Evolutionary conservation across 2,888 invertebrate genomes (phyloP), one percentile per base, ranked within the genome.

Genomic region (Apocheima hispidaria): DNA sequence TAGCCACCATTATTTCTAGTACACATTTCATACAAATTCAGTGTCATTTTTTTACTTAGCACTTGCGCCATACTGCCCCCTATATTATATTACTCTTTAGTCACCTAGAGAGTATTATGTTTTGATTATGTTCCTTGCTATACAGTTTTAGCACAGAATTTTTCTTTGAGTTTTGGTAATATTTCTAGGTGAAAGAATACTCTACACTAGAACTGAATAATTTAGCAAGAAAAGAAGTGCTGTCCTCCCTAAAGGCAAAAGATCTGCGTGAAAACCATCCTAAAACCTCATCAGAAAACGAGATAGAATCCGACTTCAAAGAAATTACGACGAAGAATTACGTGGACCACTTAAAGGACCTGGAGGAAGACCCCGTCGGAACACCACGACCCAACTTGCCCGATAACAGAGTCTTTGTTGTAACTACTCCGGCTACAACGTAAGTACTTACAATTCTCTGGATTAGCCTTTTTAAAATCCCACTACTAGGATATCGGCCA

Each of bases 321-420:
- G 56, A 65, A 49, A 54, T 73, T 1, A 78, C 82, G 1, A 84
- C 84, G 0, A 88, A 79, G 53, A 86, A 70, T 51, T 69, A 79
- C 48, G 62, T 82, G 1, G 85, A 88, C 0, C 72, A 74, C 40
- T 70, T 92, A 1, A 89, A 76, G 56, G 87, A 87, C 18, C 74
- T 92, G 35, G 92, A 92, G 69, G 90, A 91, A 69, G 90, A 91
- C 0, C 86, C 89, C 0, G 79, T 89, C 4, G 90, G 88, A 0
- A 89, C 88, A 2, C 88, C 90, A 0, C 69, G 68, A 12, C 79
- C 86, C 0, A 78, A 90, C 62, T 56, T 69, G 16, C 82, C 87
- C 3, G 85, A 90, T 6, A 90, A 90, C 48, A 75, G 81, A 63
- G 88, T 92, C 0, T 56, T 83, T 21, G 78, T 92, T 40, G 82